Evolutionary conservation across 2,113 vertebrate genomes (phyloP), one percentile per base, ranked within the genome.

Genomic region (Larimichthys polyactis): DNA sequence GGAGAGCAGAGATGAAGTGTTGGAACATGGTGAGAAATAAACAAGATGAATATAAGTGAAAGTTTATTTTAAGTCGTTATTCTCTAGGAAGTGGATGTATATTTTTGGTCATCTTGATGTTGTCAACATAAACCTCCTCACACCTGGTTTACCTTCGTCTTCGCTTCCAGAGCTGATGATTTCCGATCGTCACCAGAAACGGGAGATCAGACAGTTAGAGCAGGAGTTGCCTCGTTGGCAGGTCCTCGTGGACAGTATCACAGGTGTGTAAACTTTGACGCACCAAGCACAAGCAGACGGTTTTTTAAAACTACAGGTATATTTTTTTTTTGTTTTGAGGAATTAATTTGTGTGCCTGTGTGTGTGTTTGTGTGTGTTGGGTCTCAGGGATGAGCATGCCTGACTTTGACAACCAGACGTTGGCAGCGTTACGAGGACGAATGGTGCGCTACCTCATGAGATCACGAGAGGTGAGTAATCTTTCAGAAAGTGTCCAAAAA

Each of bases 361-460:
- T 51, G n/a, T n/a, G n/a, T n/a, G n/a, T n/a, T n/a, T n/a, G n/a
- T n/a, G n/a, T n/a, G 29, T 81, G 55, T 77, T 51, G n/a, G 24
- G 40, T 27, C 64, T 52, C 79, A 98, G 97, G 97, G 40, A 98
- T 99, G 96, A 98, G 96, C 91, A 97, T 97, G 79, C 98, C 98
- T 0, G 98, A 99, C 87, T 99, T 99, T 15, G 98, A 99, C 93
- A 99, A 97, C 93, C 98, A 99, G 94, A 99, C 98, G 0, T 93
- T 99, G 89, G 97, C 98, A 0, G 98, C 97, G 11, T 90, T 99
- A 65, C 95, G 98, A 49, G 98, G 98, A 66, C 93, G 98, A 71
- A 98, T 99, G 97, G 98, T 99, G 19, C 96, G 98, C 36, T 99
- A 99, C 90, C 95, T 99, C 22, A 99, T 99, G 98, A 95, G 98